phyloP scores from a whole-genome alignment of 2,113 vertebrate genomes.

The Poeciliopsis occidentalis region DNA sequence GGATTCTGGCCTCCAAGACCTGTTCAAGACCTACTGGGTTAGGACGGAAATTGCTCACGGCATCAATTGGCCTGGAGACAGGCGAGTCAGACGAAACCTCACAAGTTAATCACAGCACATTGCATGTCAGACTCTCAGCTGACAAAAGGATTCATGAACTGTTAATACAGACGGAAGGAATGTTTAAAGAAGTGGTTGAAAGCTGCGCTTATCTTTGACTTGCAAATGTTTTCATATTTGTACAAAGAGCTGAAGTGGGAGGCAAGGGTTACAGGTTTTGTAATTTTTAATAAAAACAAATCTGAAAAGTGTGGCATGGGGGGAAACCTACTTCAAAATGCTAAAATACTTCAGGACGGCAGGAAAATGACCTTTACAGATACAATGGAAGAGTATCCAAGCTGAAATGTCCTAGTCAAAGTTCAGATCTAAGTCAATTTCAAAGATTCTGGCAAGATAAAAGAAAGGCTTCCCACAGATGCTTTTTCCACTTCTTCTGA shows the following conservation, averaged over 20 bases:
- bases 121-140: constrained; percentile 41
- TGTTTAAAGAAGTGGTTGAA: not conserved
- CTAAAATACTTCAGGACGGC: not conserved
- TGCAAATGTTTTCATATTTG: not conserved
- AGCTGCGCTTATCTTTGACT: not conserved
- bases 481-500: no score
- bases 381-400: not conserved
- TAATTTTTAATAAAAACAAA: not conserved
- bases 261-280: not conserved
- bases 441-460: no score
- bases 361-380: not conserved
- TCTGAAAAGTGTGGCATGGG: not conserved
- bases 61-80: constrained; percentile 58
- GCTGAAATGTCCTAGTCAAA: no score
- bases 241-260: not conserved
- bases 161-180: constrained; percentile 7
- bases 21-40: constrained; percentile 42
- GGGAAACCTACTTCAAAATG: not conserved
- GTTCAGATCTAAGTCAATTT: not conserved
- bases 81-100: constrained; percentile 52
- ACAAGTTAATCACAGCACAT: constrained; percentile 59
- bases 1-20: constrained; percentile 45
- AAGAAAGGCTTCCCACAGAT: no score
- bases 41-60: constrained; percentile 60
- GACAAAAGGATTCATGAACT: constrained; percentile 31